Evolutionary conservation across 2,888 invertebrate species (phyloP).

Genomic region (Perizoma flavofasciatum): DNA sequence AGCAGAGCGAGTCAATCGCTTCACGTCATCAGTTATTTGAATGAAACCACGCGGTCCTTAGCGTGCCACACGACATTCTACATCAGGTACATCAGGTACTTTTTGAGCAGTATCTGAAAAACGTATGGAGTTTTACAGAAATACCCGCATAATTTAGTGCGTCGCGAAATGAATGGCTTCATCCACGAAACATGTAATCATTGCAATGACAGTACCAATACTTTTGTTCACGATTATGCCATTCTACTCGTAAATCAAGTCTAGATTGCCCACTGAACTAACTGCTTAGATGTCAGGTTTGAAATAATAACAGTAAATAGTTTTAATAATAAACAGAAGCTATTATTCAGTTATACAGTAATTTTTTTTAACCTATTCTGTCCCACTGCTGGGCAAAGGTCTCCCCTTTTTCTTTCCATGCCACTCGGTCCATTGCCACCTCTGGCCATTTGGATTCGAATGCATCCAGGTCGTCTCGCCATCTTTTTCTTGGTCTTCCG

Average conservation of each 20-base stretch:
- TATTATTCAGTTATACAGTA: slow-evolving; percentile 11
- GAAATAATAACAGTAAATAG: slow-evolving; percentile 2
- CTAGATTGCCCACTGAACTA: not conserved
- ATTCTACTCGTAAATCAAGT: slow-evolving; percentile 10
- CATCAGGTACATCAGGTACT: slow-evolving; percentile 40
- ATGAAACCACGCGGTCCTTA: slow-evolving; percentile 65
- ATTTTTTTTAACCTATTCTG: too few species aligned
- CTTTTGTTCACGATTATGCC: slow-evolving; percentile 7
- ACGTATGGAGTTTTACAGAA: slow-evolving; percentile 20
- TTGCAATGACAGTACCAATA: slow-evolving; percentile 10
- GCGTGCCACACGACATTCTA: slow-evolving; percentile 72
- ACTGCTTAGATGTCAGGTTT: slow-evolving; percentile 2
- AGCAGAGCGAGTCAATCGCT: slow-evolving; percentile 63
- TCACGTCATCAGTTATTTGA: slow-evolving; percentile 74
- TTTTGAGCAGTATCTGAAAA: slow-evolving; percentile 42
- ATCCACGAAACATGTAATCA: slow-evolving; percentile 30
- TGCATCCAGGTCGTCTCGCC: too few species aligned
- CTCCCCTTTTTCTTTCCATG: too few species aligned
- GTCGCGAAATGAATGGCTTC: slow-evolving; percentile 36
- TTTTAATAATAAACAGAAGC: slow-evolving; percentile 5
- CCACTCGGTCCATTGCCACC: too few species aligned
- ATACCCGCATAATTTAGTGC: slow-evolving; percentile 29
- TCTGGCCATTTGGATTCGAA: too few species aligned
- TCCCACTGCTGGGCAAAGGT: too few species aligned
- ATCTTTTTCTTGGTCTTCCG: too few species aligned